Evolutionary conservation across 2,113 vertebrate species (phyloP), one percentile per base, ranked within the genome.

Genomic region (Prinia subflava): DNA sequence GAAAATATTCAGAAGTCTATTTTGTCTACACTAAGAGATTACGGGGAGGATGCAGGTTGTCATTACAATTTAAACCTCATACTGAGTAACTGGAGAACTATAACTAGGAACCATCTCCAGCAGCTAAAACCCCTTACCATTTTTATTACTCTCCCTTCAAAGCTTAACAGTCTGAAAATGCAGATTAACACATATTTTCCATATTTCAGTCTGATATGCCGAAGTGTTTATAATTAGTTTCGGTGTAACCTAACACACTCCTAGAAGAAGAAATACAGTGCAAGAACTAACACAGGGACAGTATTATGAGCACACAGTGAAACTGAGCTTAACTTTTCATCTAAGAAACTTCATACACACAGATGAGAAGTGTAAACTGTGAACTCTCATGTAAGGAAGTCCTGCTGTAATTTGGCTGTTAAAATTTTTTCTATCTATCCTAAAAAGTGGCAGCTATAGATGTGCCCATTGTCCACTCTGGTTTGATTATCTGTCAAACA

Each of bases 381-480:
- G 79, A 94, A 80, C 27, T 31, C 69, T 85, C 41, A 53, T 33
- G 19, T 75, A 94, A 93, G 91, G 87, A 77, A 95, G 83, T 64
- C 13, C 84, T 92, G 79, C 53, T 94, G 59, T 87, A 95, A 82
- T 92, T 63, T 96, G 94, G 88, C 92, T 90, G 79, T 82, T 60
- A 62, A 60, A 50, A 89, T 39, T 20, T 67, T 71, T 93, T 74
- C 78, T 64, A 27, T 41, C 71, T 65, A 63, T 90, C 82, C 78
- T 71, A 88, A 95, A 95, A 94, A 71, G 63, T 31, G 67, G 44
- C 71, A 79, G 37, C 35, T 96, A 86, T 91, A 83, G 41, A 44
- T 18, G 57, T 91, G 97, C 94, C 97, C 94, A 65, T 93, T 98
- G 98, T 97, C 96, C 95, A 67, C 78, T 96, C 84, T 76, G 75